Percentiles rank a stretch among this genome's conserved stretches.
Conservation (phyloP, 2,888 invertebrate genomes). For the Ferrisia virgata region DNA sequence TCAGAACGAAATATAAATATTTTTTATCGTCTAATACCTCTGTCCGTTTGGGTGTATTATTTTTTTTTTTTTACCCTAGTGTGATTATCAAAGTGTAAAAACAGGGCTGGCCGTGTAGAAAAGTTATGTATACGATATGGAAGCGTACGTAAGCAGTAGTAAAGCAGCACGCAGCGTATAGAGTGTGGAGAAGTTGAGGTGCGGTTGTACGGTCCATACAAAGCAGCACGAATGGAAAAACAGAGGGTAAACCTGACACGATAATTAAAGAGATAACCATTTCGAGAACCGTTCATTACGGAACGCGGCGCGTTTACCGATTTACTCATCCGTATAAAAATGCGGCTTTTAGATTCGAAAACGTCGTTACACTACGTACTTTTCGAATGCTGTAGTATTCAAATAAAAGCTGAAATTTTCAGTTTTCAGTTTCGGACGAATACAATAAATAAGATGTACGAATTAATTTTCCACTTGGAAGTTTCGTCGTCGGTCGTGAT, state of each 20-base stretch:
- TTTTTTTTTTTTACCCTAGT: neutral
- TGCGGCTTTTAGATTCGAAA: constrained; percentile 28
- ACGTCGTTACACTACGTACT: constrained; percentile 18
- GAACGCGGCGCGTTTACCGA: constrained; percentile 27
- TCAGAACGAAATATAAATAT: neutral
- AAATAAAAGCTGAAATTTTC: constrained; percentile 20
- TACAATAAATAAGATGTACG: constrained; percentile 28
- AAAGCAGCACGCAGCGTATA: neutral
- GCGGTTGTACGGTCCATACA: neutral
- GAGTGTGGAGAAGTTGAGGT: neutral
- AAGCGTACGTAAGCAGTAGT: neutral
- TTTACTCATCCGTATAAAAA: constrained; percentile 36
- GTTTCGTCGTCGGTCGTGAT: constrained; percentile 8
- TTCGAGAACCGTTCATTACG: constrained; percentile 34
- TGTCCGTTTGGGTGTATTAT: neutral
- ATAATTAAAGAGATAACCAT: constrained; percentile 30
- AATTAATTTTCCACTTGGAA: constrained; percentile 28
- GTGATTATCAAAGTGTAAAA: constrained; percentile 30
- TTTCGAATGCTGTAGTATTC: constrained; percentile 12
- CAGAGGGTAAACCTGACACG: constrained; percentile 23
- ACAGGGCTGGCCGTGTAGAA: constrained; percentile 1
- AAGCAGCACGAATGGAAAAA: neutral
- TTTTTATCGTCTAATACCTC: constrained; percentile 25
- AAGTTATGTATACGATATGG: constrained; percentile 10
- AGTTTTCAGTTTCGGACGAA: constrained; percentile 27